Evolutionary conservation across 2,888 invertebrate genomes (phyloP), one percentile per base, ranked within the genome.

Genomic region (Coelopa pilipes): DNA sequence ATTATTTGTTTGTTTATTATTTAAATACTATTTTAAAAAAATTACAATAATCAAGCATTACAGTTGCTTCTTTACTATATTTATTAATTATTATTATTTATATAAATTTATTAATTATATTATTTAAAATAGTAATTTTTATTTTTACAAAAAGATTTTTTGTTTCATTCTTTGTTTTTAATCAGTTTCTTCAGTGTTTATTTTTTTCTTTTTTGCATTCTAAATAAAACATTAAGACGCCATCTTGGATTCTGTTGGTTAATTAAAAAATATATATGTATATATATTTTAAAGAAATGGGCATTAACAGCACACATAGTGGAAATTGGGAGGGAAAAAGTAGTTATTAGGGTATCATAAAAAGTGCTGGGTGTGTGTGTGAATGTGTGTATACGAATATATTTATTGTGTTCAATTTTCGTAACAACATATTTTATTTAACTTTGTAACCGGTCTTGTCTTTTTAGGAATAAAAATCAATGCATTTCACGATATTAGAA

Each of bases 11-110:
- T 63, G 63, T 71, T 71, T 57, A 71, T 71, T 70, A 70, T 50
- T 70, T 71, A 71, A 71, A 71, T 71, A 71, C 70, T 65, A 71
- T 63, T 65, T 63, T 71, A 53, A 65, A 71, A 71, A 71, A 71
- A 71, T 71, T 71, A 71, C 71, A 71, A 65, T 71, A 65, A 71
- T 62, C 62, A 70, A 70, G 70, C 70, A 70, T 50, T 62, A 62
- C 62, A 50, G 24, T 50, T 49, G 60, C 62, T 55, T 62, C 17
- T 45, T 70, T 49, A 49, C 34, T 47, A 17, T 53, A 55, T 59
- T 69, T 57, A 24, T 67, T 53, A 15, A 53, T 67, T 67, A 53
- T 34, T 55, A 55, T n/a, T 55, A 47, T 69, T 57, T 69, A 21
- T 66, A 57, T 46, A 69, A 57, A 57, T 69, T 57, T 68, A 57